A percentile compares a stretch with the other conserved stretches of the same genome.
Evolutionary conservation across 2,888 invertebrate genomes (phyloP).

Genomic region (Zygogramma bicolorata): DNA sequence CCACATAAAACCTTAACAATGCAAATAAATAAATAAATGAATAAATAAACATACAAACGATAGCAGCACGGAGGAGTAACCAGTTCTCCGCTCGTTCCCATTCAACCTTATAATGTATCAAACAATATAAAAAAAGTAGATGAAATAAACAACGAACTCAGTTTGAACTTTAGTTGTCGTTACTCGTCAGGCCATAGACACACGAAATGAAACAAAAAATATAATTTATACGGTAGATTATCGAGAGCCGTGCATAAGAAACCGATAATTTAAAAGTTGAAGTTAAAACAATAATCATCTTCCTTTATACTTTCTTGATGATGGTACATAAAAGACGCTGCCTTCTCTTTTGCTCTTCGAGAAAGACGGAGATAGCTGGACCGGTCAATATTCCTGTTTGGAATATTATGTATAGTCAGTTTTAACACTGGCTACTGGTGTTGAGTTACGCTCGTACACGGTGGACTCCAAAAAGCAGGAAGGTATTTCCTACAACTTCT

Average conservation of each 20-base stretch:
- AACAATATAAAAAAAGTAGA: slow-evolving; percentile 29
- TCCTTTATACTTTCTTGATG: slow-evolving; percentile 42
- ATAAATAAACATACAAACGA: slow-evolving; percentile 31
- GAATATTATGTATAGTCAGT: slow-evolving; percentile 40
- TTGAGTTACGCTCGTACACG: slow-evolving; percentile 31
- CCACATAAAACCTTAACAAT: slow-evolving; percentile 29
- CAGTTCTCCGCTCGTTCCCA: slow-evolving; percentile 34
- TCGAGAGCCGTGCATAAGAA: slow-evolving; percentile 42
- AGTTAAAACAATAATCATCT: slow-evolving; percentile 44
- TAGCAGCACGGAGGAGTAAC: slow-evolving; percentile 28
- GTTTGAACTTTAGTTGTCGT: slow-evolving; percentile 33
- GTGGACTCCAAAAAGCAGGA: background rate
- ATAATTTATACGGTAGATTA: slow-evolving; percentile 39
- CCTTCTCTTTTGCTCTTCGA: slow-evolving; percentile 19
- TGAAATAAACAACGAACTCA: slow-evolving; percentile 28
- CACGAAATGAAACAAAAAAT: slow-evolving; percentile 32
- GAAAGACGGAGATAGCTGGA: slow-evolving; percentile 25
- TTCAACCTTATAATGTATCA: slow-evolving; percentile 36
- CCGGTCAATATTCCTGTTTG: slow-evolving; percentile 43
- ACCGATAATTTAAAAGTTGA: slow-evolving; percentile 44
- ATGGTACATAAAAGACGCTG: slow-evolving; percentile 35
- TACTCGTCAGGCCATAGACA: slow-evolving; percentile 26
- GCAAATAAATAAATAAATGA: slow-evolving; percentile 28
- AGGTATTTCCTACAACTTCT: background rate
- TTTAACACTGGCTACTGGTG: slow-evolving; percentile 47